Base-by-base conservation (phyloP, 2,113 vertebrate genomes). In the Cyprinus carpio region DNA sequence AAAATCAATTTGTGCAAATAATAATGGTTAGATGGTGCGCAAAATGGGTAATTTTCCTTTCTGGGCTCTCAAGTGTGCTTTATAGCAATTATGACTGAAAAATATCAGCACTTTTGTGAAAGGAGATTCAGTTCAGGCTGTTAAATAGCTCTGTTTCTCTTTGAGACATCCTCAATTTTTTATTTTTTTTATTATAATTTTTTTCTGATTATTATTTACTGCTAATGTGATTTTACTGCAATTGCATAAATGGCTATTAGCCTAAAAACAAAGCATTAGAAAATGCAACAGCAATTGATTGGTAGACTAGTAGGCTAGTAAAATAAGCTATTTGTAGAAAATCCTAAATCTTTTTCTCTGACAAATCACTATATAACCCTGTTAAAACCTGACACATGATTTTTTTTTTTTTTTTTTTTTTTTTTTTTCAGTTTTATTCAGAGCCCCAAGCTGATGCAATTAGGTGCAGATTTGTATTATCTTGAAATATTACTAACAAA, bases 21-120 rank as follows among this genome's bases (percentile, higher is more conserved):
- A 85, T 85, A 82, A 89, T 87, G 49, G 31, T 75, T 75, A 71
- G n/a, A 84, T 84, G 76, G 75, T 83, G 56, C 4, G 27, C 78
- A 87, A 85, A 83, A 69, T 85, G 83, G n/a, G 29, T 71, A 64
- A 84, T 85, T 87, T 88, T 83, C 27, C 25, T 79, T 67, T 54
- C 27, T 51, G 72, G 40, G 81, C 40, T 34, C 40, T 82, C 75
- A 78, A 43, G 60, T 81, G 74, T 67, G 40, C 31, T 81, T 84
- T 25, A 67, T 72, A 23, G 31, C 69, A 84, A 84, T 88, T 86
- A 88, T 27, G 10, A 75, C 69, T 40, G 46, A 80, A 74, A 49
- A 43, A 65, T 72, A 69, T 75, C 81, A 58, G 25, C 25, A 23
- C 77, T n/a, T 67, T 60, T 46, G n/a, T 56, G 34, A 60, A 34